These are phyloP conservation scores for Picus viridis DNA, from an alignment of 2,797 vertebrate genomes.

Conservation along the genomic window DNA sequence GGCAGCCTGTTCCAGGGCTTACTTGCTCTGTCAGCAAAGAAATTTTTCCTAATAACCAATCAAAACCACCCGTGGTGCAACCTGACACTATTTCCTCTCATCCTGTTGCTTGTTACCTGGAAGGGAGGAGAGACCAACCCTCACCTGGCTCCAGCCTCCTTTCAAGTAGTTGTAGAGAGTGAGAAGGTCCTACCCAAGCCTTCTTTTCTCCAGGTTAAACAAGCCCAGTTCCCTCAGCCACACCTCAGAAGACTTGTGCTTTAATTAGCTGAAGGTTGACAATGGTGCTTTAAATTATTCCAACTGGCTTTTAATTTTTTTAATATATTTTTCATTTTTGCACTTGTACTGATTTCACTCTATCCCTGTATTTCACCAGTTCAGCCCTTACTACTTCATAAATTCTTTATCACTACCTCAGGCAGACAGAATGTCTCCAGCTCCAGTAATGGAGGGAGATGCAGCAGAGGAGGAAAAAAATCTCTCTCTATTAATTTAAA, in stretches of 20 bases:
- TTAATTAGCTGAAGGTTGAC: neutral
- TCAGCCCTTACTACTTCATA: neutral
- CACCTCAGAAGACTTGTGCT: neutral
- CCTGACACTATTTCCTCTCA: too few relatives aligned
- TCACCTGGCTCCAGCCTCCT: too few relatives aligned
- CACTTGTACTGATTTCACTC: neutral
- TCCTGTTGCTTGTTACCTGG: too few relatives aligned
- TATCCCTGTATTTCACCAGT: neutral
- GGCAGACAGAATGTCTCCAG: neutral
- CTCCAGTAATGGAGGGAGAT: neutral
- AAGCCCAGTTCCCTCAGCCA: too few relatives aligned
- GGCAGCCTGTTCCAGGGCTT: too few relatives aligned
- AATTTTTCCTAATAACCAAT: too few relatives aligned
- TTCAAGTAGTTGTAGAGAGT: too few relatives aligned
- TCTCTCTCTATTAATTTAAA: neutral
- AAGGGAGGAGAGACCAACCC: too few relatives aligned
- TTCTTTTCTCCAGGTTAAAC: too few relatives aligned
- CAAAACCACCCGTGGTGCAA: too few relatives aligned
- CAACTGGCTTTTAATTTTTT: neutral
- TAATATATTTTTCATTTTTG: neutral
- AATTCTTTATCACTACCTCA: neutral
- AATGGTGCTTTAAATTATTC: neutral
- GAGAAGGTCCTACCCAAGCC: too few relatives aligned
- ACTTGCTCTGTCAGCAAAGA: too few relatives aligned
- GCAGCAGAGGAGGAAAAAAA: neutral